Percentiles rank a stretch among this genome's conserved stretches.
Conservation (phyloP, 2,797 vertebrate species). For the Ambastaia sidthimunki region DNA sequence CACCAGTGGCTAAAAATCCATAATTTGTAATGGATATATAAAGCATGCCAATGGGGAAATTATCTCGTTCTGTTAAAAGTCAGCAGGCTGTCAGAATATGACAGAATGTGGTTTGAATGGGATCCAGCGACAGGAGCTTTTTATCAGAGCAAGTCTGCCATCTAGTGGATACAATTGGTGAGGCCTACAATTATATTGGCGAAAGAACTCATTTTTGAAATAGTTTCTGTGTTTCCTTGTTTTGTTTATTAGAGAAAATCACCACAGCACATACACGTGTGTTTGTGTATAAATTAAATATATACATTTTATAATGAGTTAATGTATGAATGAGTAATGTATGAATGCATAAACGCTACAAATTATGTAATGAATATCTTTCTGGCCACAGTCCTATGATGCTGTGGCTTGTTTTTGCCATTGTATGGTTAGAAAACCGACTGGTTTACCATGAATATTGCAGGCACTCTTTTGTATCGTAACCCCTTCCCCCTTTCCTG, state of each 20-base stretch:
- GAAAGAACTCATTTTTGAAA: neutral
- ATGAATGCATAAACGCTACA: no score
- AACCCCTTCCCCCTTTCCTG: conserved; percentile 51
- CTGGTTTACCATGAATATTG: conserved; percentile 40
- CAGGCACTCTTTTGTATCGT: conserved; percentile 49
- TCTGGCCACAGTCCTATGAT: neutral
- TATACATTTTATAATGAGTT: no score
- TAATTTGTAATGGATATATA: conserved; percentile 49
- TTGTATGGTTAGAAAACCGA: conserved; percentile 14
- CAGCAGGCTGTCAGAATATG: conserved; percentile 50
- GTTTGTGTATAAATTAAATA: no score
- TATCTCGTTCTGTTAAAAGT: conserved; percentile 48
- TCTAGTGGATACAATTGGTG: conserved; percentile 71
- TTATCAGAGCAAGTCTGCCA: conserved; percentile 77
- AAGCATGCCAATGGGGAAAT: conserved; percentile 49
- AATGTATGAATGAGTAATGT: no score
- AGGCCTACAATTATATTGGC: neutral
- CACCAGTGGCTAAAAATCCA: conserved; percentile 49
- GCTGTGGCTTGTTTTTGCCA: conserved; percentile 15
- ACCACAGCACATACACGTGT: neutral
- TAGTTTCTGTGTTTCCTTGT: neutral
- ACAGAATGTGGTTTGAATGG: conserved; percentile 37
- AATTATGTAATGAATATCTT: neutral
- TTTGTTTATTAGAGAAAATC: no score
- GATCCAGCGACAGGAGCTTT: conserved; percentile 46